A percentile compares a stretch with the other conserved stretches of the same genome.
phyloP scores from a whole-genome alignment of 92 coral and sea anemone genomes.

The Bergia puertoricense region DNA sequence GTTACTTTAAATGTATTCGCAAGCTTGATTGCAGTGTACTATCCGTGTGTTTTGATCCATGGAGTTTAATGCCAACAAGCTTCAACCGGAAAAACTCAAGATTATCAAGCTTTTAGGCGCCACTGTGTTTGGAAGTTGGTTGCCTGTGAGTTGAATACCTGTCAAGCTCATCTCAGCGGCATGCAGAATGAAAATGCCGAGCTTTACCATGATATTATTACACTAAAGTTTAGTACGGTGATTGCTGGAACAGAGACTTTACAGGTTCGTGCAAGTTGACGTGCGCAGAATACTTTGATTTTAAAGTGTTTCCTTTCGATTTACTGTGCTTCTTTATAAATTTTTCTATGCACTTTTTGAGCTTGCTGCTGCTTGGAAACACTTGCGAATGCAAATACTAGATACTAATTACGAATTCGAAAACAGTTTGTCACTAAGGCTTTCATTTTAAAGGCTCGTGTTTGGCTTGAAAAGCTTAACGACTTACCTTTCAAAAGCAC shows the following conservation, averaged over 20 bases:
- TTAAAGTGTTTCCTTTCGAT: not conserved
- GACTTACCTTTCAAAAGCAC: not conserved
- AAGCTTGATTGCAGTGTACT: not conserved
- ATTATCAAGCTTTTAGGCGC: not conserved
- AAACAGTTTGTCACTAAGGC: not conserved
- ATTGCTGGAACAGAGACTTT: not conserved
- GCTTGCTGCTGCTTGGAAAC: not conserved
- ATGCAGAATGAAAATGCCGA: not conserved
- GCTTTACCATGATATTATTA: not conserved
- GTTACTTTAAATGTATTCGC: too few species aligned
- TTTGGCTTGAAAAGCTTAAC: not conserved
- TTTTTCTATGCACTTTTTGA: too few species aligned
- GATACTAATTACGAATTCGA: not conserved
- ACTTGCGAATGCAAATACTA: too few species aligned
- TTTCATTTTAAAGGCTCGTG: not conserved
- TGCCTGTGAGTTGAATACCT: not conserved
- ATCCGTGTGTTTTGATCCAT: too few species aligned
- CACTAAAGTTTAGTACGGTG: not conserved
- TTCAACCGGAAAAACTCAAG: not conserved
- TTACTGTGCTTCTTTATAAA: not conserved
- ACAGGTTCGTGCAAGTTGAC: not conserved
- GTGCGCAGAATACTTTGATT: not conserved
- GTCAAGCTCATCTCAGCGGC: not conserved
- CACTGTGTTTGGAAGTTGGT: not conserved
- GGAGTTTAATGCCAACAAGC: not conserved